A percentile compares a stretch with the other conserved stretches of the same genome.
These are phyloP conservation scores for Enteromius unitaeniatus DNA, from an alignment of 2,797 vertebrate species.

Conservation along the genomic window DNA sequence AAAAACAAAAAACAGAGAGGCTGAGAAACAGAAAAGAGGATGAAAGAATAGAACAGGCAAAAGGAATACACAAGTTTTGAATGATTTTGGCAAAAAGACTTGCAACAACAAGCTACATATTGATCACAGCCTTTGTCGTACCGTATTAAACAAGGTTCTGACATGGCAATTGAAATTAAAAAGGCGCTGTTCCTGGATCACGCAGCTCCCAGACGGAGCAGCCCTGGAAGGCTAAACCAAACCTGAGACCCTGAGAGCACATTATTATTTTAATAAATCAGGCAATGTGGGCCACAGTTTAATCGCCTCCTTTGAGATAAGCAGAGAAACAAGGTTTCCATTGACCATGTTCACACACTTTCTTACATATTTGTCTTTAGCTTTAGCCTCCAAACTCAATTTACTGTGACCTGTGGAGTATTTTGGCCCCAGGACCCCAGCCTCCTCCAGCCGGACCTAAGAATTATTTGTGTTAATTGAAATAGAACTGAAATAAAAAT, in stretches of 20 bases:
- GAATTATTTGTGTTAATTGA: not conserved
- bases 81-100: slow-evolving; percentile 37
- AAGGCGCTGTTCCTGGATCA: not conserved
- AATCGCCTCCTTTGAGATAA: slow-evolving; percentile 85
- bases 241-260: slow-evolving; percentile 31
- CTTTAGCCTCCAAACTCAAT: slow-evolving; percentile 76
- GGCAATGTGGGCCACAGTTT: slow-evolving; percentile 85
- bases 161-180: slow-evolving; percentile 48
- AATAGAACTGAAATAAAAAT: not conserved
- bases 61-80: slow-evolving; percentile 44
- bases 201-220: slow-evolving; percentile 22
- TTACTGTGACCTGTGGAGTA: slow-evolving; percentile 84
- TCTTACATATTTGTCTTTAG: slow-evolving; percentile 36
- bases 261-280: slow-evolving; percentile 84
- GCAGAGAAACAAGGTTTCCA: slow-evolving; percentile 70
- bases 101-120: slow-evolving; percentile 32
- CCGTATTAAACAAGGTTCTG: slow-evolving; percentile 43
- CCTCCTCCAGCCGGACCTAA: not conserved
- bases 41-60: slow-evolving; percentile 30
- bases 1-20: slow-evolving; percentile 50
- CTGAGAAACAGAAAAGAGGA: slow-evolving; percentile 41
- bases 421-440: not conserved
- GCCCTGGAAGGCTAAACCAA: slow-evolving; percentile 53
- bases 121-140: slow-evolving; percentile 46
- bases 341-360: not conserved